Conservation (phyloP, 2,797 vertebrate species). For the Tauraco hartlaubi region DNA sequence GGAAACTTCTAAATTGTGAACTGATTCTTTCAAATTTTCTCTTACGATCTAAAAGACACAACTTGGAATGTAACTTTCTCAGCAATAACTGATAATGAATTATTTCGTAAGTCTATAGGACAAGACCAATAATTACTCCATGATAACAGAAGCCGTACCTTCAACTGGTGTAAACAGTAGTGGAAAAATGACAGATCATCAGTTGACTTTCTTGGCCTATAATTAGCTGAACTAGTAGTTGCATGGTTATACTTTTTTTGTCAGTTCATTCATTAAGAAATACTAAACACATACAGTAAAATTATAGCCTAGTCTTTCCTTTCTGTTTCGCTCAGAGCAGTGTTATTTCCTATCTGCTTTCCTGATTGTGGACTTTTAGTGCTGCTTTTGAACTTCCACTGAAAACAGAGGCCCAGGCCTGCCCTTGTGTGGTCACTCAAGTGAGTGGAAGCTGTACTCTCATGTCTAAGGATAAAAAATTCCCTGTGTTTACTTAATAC, state of each 20-base stretch:
- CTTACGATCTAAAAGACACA: background rate
- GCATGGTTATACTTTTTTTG: background rate
- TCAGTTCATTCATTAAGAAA: too few relatives aligned
- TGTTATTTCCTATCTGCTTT: background rate
- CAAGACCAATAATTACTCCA: background rate
- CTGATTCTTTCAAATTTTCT: background rate
- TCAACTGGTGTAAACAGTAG: background rate
- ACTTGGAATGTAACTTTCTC: background rate
- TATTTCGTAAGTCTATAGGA: fast-evolving
- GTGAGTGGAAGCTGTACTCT: background rate
- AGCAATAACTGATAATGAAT: background rate
- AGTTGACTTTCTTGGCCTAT: background rate
- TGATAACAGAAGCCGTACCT: background rate
- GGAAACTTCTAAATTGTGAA: background rate
- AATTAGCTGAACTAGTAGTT: background rate
- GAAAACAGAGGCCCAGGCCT: background rate
- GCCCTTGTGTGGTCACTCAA: background rate
- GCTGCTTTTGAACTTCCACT: background rate
- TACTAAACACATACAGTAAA: background rate
- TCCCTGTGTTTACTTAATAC: background rate
- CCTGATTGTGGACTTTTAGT: background rate
- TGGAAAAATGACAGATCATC: background rate
- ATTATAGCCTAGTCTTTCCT: background rate
- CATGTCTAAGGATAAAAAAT: background rate
- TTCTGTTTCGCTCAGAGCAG: background rate